These are phyloP conservation scores for Nemotelus nigrinus DNA, from an alignment of 2,888 invertebrate genomes.

Conservation along the genomic window DNA sequence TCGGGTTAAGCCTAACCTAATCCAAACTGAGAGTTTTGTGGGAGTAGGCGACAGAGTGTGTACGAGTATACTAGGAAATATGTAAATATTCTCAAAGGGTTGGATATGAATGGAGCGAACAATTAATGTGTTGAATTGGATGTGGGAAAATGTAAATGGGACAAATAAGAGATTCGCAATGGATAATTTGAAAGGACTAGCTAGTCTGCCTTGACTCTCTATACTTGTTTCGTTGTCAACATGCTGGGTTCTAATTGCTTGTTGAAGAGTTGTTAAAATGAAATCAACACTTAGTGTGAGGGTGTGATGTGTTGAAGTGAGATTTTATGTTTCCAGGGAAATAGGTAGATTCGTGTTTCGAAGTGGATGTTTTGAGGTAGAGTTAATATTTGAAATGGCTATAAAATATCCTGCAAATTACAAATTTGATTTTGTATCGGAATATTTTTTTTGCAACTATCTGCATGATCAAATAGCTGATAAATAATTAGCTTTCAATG, in stretches of 20 bases:
- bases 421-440: too few relatives aligned
- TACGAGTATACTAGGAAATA: too few relatives aligned
- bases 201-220: not conserved
- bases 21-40: too few relatives aligned
- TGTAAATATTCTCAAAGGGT: too few relatives aligned
- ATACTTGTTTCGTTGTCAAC: not conserved
- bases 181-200: conserved; percentile 2
- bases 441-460: too few relatives aligned
- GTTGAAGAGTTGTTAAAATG: not conserved
- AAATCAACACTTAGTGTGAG: not conserved
- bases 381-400: too few relatives aligned
- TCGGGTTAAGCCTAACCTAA: not conserved
- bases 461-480: too few relatives aligned
- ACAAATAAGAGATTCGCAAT: not conserved
- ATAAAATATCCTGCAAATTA: too few relatives aligned
- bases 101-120: not conserved
- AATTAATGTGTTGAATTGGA: conserved; percentile 12
- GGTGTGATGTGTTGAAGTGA: not conserved
- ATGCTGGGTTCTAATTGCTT: conserved; percentile 10
- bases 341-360: too few relatives aligned
- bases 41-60: too few relatives aligned
- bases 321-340: not conserved
- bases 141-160: conserved; percentile 3
- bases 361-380: too few relatives aligned
- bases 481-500: too few relatives aligned